phyloP scores from a whole-genome alignment of 2,113 vertebrate genomes.

The Ailurus styani region DNA sequence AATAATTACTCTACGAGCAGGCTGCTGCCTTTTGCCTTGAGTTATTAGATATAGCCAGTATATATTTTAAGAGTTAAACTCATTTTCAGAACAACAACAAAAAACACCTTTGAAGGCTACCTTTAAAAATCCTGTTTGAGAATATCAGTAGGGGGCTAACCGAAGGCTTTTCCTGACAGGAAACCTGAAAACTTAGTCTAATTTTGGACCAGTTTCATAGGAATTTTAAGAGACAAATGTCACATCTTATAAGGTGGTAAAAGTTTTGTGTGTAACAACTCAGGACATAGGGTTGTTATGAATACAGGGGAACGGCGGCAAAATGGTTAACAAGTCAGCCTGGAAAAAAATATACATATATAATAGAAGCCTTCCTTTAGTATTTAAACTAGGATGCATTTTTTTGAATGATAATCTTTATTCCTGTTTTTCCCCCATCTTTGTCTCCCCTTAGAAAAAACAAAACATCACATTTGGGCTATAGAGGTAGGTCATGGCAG shows the following conservation, averaged over 20 bases:
- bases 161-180: slow-evolving; percentile 67
- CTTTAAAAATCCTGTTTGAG: slow-evolving; percentile 55
- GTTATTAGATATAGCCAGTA: background rate
- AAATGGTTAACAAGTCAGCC: background rate
- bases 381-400: background rate
- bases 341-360: background rate
- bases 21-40: background rate
- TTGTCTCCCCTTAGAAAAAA: background rate
- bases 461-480: background rate
- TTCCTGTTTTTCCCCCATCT: background rate
- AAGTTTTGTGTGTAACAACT: background rate
- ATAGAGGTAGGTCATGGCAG: background rate
- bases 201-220: slow-evolving; percentile 64
- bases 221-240: slow-evolving; percentile 48
- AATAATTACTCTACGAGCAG: background rate
- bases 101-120: slow-evolving; percentile 50
- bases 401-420: background rate
- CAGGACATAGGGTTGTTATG: background rate
- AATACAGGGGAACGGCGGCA: background rate
- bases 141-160: slow-evolving; percentile 36
- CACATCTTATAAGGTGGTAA: background rate
- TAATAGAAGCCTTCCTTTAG: background rate
- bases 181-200: slow-evolving; percentile 64
- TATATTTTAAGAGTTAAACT: slow-evolving; percentile 21
- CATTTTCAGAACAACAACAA: slow-evolving; percentile 42